A percentile compares a stretch with the other conserved stretches of the same genome.
Evolutionary conservation across 2,113 vertebrate genomes (phyloP).

Genomic region (Antidorcas marsupialis): DNA sequence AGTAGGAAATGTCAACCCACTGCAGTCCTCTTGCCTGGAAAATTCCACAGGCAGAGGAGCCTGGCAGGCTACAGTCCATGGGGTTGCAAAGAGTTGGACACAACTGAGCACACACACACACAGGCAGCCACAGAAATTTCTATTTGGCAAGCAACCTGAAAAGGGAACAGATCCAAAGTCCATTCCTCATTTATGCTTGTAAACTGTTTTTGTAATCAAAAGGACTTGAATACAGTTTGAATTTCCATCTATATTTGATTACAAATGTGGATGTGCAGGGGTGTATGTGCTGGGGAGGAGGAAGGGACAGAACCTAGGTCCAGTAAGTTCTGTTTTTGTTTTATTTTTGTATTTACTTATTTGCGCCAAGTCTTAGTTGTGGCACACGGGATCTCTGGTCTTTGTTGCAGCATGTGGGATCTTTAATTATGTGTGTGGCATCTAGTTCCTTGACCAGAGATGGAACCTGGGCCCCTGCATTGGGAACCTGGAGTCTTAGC

Average conservation of each 20-base stretch:
- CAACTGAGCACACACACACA: background rate
- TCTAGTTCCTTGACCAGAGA: background rate
- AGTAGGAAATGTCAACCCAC: background rate
- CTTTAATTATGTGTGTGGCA: background rate
- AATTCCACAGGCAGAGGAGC: background rate
- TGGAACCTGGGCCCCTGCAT: background rate
- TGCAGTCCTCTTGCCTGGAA: background rate
- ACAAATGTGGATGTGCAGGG: background rate
- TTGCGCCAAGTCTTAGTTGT: background rate
- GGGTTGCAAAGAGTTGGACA: background rate
- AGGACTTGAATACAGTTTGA: background rate
- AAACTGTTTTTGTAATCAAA: slow-evolving; percentile 21
- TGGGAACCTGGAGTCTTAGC: background rate
- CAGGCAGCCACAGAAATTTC: background rate
- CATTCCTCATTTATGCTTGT: background rate
- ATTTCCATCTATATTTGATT: background rate
- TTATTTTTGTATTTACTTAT: background rate
- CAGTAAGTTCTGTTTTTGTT: background rate
- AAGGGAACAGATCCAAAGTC: background rate
- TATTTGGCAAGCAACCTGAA: background rate
- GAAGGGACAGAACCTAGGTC: background rate
- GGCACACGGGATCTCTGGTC: background rate
- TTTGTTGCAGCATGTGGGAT: background rate
- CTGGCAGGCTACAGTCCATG: background rate
- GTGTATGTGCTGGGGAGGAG: background rate